These are phyloP conservation scores for Tinamus guttatus DNA, from an alignment of 2,113 vertebrate species.

Conservation along the genomic window DNA sequence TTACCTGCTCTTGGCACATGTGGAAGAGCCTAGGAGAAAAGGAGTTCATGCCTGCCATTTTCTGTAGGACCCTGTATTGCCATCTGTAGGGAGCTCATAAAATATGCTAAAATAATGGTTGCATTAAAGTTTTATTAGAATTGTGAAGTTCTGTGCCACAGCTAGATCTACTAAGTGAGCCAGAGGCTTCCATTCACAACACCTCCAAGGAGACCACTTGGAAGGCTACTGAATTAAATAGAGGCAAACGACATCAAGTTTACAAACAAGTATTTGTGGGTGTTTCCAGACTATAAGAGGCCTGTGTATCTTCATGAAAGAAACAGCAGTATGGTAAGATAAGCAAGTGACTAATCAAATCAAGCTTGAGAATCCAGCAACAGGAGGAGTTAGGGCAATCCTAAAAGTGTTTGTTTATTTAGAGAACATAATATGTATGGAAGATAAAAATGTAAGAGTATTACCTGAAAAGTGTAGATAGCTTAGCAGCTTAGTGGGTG, in stretches of 20 bases:
- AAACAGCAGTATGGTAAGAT: not conserved
- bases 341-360: not conserved
- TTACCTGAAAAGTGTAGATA: not conserved
- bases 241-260: not conserved
- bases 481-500: not conserved
- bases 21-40: not conserved
- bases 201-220: not conserved
- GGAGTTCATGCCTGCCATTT: not conserved
- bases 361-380: not conserved
- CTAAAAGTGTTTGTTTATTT: not conserved
- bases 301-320: not conserved
- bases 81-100: not conserved
- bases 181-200: not conserved
- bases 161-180: not conserved
- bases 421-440: not conserved
- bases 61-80: not conserved
- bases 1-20: not conserved
- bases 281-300: not conserved
- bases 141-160: not conserved
- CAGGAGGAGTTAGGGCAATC: not conserved
- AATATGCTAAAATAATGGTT: not conserved
- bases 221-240: not conserved
- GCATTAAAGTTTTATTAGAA: not conserved
- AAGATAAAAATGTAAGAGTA: not conserved
- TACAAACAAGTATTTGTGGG: fast-evolving